Base-by-base conservation (phyloP, 2,797 vertebrate genomes). In the Gobionotothen gibberifrons region DNA sequence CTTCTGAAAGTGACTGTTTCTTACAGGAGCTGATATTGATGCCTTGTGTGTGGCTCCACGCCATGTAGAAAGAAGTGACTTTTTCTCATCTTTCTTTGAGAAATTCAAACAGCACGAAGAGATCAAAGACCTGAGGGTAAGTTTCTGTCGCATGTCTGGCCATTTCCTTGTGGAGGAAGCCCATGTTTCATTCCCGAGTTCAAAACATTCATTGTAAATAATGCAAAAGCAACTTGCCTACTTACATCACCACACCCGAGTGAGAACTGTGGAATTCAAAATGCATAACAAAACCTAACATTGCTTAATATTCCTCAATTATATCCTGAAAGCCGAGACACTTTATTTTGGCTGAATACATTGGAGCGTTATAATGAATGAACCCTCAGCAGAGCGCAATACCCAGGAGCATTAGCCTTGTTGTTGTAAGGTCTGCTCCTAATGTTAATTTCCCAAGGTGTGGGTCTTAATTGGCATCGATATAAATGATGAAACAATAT, bases 61-160 rank as follows among this genome's bases (percentile, higher is more conserved):
- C 47, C 97, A 99, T 0, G 96, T 99, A 72, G 97, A 99, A 81
- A 96, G 98, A 83, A 93, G 89, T 0, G 98, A 99, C 90, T 99
- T 99, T 93, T 99, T 99, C 90, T 94, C 95, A 77, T 97, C 98
- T 1, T 99, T 99, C 92, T 97, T 97, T 93, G 97, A 98, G 81
- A 98, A 97, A 83, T 92, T 99, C 70, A 99, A 97, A 90, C 95
- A 91, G 75, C 96, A 96, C 29, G 95, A 98, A 85, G 95, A 96
- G 79, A 96, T 99, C 87, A 98, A 96, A 92, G 97, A 98, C 82
- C 89, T 99, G 74, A 94, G 98, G 93, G 98, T 97, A 92, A 92
- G 90, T 82, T n/a, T 32, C 4, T 65, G 22, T 15, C 46, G 5
- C 14, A 40, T 44, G 16, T 57, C 22, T 51, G 22, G 26, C 10